These are phyloP conservation scores for Heterocephalus glaber DNA, from an alignment of 2,113 vertebrate species.

Conservation along the genomic window DNA sequence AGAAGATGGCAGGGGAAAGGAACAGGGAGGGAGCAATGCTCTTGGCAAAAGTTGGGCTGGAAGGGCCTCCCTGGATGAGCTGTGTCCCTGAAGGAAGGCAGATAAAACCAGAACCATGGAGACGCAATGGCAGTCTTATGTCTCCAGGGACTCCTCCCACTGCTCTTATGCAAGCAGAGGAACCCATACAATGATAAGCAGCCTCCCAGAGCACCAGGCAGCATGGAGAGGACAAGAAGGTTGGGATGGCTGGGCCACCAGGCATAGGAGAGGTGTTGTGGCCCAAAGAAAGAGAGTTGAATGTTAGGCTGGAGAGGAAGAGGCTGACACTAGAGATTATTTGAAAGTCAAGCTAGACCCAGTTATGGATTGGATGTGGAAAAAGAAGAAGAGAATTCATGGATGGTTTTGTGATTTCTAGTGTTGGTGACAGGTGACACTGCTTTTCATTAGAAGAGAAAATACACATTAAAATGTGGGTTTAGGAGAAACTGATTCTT, in stretches of 20 bases:
- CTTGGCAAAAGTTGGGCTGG: neutral
- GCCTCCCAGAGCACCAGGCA: neutral
- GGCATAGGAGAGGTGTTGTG: accelerated
- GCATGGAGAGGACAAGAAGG: neutral
- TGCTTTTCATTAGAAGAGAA: neutral
- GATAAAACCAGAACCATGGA: neutral
- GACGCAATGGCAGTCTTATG: neutral
- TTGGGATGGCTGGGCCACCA: accelerated
- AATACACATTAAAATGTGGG: neutral
- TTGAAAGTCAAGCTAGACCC: neutral
- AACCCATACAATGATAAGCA: neutral
- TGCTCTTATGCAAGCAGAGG: neutral
- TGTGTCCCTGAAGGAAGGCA: neutral
- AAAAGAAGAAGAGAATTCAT: accelerated
- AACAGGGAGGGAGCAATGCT: neutral
- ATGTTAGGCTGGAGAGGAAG: neutral
- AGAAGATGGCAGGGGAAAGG: neutral
- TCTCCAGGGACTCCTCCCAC: neutral
- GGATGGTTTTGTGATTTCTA: neutral
- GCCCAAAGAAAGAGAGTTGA: neutral
- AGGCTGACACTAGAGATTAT: neutral
- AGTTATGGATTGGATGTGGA: neutral
- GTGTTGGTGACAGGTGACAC: neutral
- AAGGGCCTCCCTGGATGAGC: neutral
- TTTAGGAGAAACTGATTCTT: neutral